phyloP scores from a whole-genome alignment of 2,888 invertebrate genomes.

The Tetropium fuscum region DNA sequence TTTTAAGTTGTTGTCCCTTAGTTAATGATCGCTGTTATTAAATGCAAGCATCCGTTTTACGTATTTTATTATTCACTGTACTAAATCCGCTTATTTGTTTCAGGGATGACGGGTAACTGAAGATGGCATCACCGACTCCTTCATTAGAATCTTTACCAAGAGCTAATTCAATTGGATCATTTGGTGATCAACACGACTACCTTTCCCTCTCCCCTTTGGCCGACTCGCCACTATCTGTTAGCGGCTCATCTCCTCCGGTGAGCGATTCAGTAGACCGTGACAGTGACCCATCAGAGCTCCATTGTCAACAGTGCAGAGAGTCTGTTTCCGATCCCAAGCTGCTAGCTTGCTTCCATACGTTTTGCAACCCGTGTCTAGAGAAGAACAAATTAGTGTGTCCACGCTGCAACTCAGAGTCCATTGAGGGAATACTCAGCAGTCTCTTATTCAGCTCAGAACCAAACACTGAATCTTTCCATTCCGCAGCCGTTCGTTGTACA shows the following conservation, averaged over 20 bases:
- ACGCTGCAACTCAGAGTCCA: slow-evolving; percentile 68
- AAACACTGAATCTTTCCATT: slow-evolving; percentile 62
- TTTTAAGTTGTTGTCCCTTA: not conserved
- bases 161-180: slow-evolving; percentile 92
- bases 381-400: slow-evolving; percentile 84
- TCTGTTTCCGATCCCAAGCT: slow-evolving; percentile 81
- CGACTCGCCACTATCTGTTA: slow-evolving; percentile 83
- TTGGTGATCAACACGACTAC: slow-evolving; percentile 83
- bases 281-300: slow-evolving; percentile 57
- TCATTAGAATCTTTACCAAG: slow-evolving; percentile 92
- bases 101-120: slow-evolving; percentile 91
- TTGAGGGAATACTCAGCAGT: slow-evolving; percentile 60
- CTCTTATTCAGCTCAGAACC: slow-evolving; percentile 34
- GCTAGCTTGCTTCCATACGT: slow-evolving; percentile 85
- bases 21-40: too few species aligned
- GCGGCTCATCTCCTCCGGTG: slow-evolving; percentile 89
- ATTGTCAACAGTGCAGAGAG: slow-evolving; percentile 81
- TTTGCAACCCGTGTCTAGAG: slow-evolving; percentile 86
- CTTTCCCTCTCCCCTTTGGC: slow-evolving; percentile 71
- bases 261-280: slow-evolving; percentile 85
- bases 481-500: slow-evolving; percentile 82
- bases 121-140: slow-evolving; percentile 94
- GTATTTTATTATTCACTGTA: too few species aligned
- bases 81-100: slow-evolving; percentile 69
- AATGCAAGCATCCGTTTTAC: too few species aligned